Conservation (phyloP, 2,113 vertebrate species). For the Tetrao urogallus region DNA sequence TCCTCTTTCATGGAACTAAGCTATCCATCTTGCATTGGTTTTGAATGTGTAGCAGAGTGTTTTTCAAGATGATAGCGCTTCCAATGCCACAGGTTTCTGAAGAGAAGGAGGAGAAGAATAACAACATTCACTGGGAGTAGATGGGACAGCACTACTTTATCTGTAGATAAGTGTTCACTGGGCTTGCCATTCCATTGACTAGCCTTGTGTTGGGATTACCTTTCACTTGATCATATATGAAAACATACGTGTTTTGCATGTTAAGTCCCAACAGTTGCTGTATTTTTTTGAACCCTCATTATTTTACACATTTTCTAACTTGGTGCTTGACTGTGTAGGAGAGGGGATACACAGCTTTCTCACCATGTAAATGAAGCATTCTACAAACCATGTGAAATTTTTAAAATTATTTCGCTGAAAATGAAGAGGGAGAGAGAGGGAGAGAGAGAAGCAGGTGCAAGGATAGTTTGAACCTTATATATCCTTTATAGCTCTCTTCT, state of each 20-base stretch:
- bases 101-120: neutral
- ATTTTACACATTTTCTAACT: neutral
- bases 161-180: neutral
- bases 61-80: neutral
- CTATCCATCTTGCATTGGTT: neutral
- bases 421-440: neutral
- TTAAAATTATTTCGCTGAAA: conserved; percentile 12
- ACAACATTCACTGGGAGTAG: neutral
- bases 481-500: neutral
- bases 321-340: neutral
- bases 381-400: neutral
- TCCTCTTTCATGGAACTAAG: neutral
- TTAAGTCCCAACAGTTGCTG: neutral
- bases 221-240: neutral
- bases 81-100: neutral
- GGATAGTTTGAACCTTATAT: conserved; percentile 4
- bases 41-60: neutral
- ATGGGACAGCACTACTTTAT: neutral
- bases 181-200: neutral
- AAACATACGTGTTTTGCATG: neutral
- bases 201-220: neutral
- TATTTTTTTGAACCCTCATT: neutral
- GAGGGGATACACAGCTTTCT: neutral
- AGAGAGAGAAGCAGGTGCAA: neutral
- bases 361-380: neutral